phyloP scores from a whole-genome alignment of 1,140 invertebrate species.

The Branchinecta lynchi region DNA sequence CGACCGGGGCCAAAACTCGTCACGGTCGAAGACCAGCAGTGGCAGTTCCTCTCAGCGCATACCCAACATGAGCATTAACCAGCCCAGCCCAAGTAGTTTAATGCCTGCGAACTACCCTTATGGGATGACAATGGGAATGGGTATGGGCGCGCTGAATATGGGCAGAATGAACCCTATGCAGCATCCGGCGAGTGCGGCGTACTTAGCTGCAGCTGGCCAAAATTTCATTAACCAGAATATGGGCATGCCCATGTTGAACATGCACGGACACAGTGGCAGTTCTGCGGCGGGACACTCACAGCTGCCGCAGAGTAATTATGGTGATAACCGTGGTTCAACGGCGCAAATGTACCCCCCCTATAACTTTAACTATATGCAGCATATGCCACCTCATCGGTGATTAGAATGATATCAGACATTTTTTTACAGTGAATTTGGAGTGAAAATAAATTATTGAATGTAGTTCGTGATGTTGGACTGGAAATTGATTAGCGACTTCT shows the following conservation, averaged over 20 bases:
- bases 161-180: background rate
- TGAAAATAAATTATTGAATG: too few relatives aligned
- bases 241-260: background rate
- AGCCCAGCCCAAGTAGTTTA: background rate
- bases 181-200: background rate
- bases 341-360: background rate
- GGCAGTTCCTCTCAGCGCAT: background rate
- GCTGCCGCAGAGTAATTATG: background rate
- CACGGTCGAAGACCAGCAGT: background rate
- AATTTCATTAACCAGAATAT: background rate
- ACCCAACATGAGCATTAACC: background rate
- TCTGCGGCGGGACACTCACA: background rate
- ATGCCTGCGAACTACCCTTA: background rate
- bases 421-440: too few relatives aligned
- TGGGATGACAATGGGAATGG: constrained; percentile 6
- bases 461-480: too few relatives aligned
- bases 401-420: background rate
- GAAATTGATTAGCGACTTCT: too few relatives aligned
- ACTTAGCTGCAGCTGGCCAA: background rate
- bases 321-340: background rate
- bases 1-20: background rate
- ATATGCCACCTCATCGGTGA: constrained; percentile 2
- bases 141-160: background rate
- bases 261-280: background rate
- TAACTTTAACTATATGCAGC: constrained; percentile 2